Evolutionary conservation across 2,888 invertebrate genomes (phyloP).

Genomic region (Herminia tarsipennalis): DNA sequence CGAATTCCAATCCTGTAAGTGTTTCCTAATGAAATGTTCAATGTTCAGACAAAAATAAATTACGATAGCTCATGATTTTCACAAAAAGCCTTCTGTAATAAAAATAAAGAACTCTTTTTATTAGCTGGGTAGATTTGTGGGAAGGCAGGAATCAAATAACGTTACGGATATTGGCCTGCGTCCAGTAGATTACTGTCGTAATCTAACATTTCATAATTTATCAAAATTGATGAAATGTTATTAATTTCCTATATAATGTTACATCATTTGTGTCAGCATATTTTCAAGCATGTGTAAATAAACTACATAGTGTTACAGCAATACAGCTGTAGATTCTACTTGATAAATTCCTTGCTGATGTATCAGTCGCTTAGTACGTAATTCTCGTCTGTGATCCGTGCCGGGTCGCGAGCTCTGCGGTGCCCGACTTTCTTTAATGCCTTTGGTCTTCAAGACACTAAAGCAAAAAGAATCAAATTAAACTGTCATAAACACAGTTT

Average conservation of each 20-base stretch:
- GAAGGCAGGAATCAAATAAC: no score
- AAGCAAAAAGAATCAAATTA: background rate
- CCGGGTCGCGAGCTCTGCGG: conserved; percentile 25
- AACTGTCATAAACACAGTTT: background rate
- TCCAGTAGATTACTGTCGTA: no score
- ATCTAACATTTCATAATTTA: no score
- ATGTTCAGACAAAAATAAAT: no score
- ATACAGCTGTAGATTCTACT: conserved; percentile 31
- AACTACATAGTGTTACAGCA: conserved; percentile 49
- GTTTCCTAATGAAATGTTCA: no score
- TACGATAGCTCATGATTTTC: no score
- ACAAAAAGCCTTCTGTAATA: no score
- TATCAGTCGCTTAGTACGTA: conserved; percentile 48
- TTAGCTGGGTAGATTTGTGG: no score
- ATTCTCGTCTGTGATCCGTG: conserved; percentile 28
- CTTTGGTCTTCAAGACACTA: conserved; percentile 8
- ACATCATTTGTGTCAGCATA: background rate
- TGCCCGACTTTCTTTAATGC: conserved; percentile 36
- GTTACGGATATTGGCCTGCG: no score
- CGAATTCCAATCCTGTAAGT: no score
- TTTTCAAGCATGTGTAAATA: conserved; percentile 44
- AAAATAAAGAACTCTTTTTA: no score
- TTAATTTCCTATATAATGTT: background rate
- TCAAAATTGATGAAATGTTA: no score
- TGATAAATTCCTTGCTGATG: conserved; percentile 60